A percentile compares a stretch with the other conserved stretches of the same genome.
phyloP scores from a whole-genome alignment of 2,113 vertebrate species.

The Heloderma charlesbogerti region DNA sequence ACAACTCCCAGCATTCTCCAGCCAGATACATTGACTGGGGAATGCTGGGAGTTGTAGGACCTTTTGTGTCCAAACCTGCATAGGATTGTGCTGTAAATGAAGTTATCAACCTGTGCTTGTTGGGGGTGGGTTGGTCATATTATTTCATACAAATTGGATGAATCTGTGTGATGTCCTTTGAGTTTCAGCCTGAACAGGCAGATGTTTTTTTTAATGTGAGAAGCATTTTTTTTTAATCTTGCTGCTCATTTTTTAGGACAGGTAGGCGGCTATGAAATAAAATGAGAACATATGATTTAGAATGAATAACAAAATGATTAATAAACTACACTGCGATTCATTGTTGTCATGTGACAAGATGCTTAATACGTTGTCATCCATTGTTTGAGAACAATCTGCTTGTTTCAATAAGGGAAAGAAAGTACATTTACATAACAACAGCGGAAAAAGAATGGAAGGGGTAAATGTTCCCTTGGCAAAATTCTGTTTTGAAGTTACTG shows the following conservation, averaged over 20 bases:
- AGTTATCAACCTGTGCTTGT: not conserved
- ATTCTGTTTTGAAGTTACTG: not conserved
- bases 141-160: not conserved
- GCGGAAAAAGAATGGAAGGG: not conserved
- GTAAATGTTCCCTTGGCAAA: slow-evolving; percentile 23
- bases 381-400: slow-evolving; percentile 28
- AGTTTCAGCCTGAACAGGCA: not conserved
- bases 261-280: slow-evolving; percentile 41
- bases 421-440: slow-evolving; percentile 31
- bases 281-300: slow-evolving; percentile 35
- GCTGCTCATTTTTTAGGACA: not conserved
- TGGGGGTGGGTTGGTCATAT: not conserved
- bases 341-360: not conserved
- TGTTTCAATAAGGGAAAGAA: not conserved
- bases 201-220: not conserved
- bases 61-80: no score
- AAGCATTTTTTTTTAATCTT: not conserved
- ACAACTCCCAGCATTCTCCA: no score
- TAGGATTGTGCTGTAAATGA: no score
- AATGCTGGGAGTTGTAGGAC: no score
- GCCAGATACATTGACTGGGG: no score
- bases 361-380: not conserved
- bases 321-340: slow-evolving; percentile 32
- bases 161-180: not conserved
- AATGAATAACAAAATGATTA: slow-evolving; percentile 43